Base-by-base conservation (phyloP, 2,888 invertebrate genomes). In the Agriopis aurantiaria region DNA sequence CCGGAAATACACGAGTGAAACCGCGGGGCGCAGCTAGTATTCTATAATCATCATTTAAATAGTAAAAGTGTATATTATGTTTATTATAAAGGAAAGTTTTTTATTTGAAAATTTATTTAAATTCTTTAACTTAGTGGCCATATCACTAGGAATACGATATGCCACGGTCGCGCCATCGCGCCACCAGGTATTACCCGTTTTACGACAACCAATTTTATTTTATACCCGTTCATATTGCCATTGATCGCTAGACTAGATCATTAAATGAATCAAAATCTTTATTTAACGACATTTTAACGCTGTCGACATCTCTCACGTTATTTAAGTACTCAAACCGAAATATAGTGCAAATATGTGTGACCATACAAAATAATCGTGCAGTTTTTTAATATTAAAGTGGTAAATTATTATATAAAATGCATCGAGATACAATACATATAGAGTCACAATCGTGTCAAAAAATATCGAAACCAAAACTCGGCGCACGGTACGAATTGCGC, bases 161-260 rank as follows among this genome's bases (percentile, higher is more conserved):
- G 83, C 84, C 81, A 75, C 83, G 81, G 80, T 82, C 84, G 75
- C 80, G 81, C 80, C 80, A 81, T 82, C 84, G 75, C 80, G 81
- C 80, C 80, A 81, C 84, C 70, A 85, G 86, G 85, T 87, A 89
- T 85, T 87, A 85, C 84, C 85, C 79, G 82, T 88, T 91, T 91
- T 91, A 91, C 90, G 88, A 86, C 89, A 86, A 84, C 85, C 90
- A 89, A 91, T 91, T 91, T 90, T 89, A 90, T 91, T 91, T 91
- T 89, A 91, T 88, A 78, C 76, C 81, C 82, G 81, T 82, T 85
- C 87, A 67, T 83, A 85, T 88, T 82, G 83, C 82, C 81, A 87
- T 85, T 83, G 85, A 88, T 85, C 84, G 85, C 76, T 79, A 75
- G 73, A 79, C 83, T 85, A 84, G 85, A 87, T 86, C 86, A 66